Base-by-base conservation (phyloP, 1,140 invertebrate species). In the Drosophila ercepeae region DNA sequence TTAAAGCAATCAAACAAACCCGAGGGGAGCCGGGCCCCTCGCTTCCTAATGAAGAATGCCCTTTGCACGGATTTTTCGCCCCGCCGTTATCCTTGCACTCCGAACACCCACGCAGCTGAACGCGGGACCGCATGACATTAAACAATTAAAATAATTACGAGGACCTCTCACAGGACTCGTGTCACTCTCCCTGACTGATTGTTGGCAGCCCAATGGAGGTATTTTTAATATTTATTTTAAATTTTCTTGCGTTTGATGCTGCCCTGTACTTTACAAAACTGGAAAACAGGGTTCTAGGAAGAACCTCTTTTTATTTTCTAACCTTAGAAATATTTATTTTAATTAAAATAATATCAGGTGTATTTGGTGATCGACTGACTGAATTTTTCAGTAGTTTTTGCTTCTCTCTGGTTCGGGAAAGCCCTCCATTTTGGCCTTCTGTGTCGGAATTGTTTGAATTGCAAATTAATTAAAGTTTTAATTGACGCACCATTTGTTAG, bases 131-230 rank as follows among this genome's bases (percentile, higher is more conserved):
- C 79, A 84, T 89, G 78, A 89, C 84, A 89, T 89, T 84, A 84
- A 89, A 89, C 84, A 89, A 89, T 89, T 89, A 89, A 89, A 89
- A 89, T 89, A 89, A 89, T 81, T 84, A 89, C 78, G 61, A 76
- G 77, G 77, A 77, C 68, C 73, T 81, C 78, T 78, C 73, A 69
- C 57, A 81, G 83, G 84, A 84, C 76, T 89, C 74, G 84, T 67
- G 59, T 64, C 76, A 61, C 76, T 65, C 77, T 21, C 59, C 48
- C 61, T 44, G 57, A 48, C 45, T 49, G 72, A 41, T 9, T 9
- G 9, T 32, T 32, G 9, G 29, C 9, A 11, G 9, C 9, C 29
- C 11, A 32, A 32, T 32, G 9, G 9, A 32, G 3, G 11, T 32
- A 32, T 9, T 9, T 32, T 11, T 32, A 11, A 9, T 32, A 32